phyloP scores from a whole-genome alignment of 2,888 invertebrate genomes.

The Gastracanthus pulcherrimus region DNA sequence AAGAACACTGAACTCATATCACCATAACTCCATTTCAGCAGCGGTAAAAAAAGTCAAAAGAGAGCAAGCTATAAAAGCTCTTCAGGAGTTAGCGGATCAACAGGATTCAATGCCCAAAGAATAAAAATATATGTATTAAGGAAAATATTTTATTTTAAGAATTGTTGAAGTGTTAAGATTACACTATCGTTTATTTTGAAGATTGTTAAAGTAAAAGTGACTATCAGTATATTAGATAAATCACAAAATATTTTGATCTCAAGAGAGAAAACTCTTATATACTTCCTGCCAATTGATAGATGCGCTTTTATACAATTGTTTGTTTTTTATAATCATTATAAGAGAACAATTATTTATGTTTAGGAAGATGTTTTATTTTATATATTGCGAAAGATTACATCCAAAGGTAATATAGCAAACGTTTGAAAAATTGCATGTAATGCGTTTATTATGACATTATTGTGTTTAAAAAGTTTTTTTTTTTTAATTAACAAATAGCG shows the following conservation, averaged over 20 bases:
- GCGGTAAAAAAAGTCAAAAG: background rate
- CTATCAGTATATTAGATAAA: background rate
- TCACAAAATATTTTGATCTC: background rate
- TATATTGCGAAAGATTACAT: no score
- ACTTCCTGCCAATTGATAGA: no score
- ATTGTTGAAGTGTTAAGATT: background rate
- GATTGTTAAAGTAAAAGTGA: background rate
- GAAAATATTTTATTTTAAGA: background rate
- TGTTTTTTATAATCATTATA: no score
- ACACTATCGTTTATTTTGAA: background rate
- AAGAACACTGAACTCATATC: background rate
- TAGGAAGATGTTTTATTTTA: no score
- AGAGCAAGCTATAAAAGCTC: background rate
- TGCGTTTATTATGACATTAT: no score
- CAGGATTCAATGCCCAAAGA: background rate
- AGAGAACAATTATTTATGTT: no score
- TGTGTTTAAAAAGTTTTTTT: no score
- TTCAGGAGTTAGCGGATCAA: background rate
- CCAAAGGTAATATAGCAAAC: no score
- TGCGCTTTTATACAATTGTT: no score
- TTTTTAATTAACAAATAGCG: no score
- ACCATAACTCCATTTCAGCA: background rate
- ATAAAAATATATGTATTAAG: no score
- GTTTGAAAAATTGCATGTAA: no score
- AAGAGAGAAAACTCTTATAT: background rate